phyloP scores from a whole-genome alignment of 2,797 vertebrate genomes.

The Onychomys torridus region DNA sequence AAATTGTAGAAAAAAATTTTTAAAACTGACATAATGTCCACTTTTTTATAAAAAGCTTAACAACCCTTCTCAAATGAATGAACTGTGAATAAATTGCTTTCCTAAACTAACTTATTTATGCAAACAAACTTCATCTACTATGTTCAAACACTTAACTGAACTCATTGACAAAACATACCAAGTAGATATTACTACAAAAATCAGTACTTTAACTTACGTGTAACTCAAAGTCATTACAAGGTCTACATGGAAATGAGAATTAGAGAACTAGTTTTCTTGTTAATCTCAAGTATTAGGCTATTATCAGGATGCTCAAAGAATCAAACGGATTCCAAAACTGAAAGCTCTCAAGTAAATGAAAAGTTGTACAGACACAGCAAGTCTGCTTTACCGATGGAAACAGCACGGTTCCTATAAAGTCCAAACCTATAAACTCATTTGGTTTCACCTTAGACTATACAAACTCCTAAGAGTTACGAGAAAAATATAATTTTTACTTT shows the following conservation, averaged over 20 bases:
- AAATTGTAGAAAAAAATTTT: background rate
- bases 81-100: conserved; percentile 24
- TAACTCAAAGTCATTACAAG: conserved; percentile 30
- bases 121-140: conserved; percentile 57
- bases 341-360: conserved; percentile 55
- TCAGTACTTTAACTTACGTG: conserved; percentile 3
- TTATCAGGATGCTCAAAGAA: conserved; percentile 26
- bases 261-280: conserved; percentile 21
- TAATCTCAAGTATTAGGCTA: conserved; percentile 10
- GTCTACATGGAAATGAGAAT: conserved; percentile 46
- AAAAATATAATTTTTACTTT: background rate
- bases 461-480: background rate
- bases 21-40: background rate
- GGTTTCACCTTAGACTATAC: conserved; percentile 34
- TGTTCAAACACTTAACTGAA: conserved; percentile 21
- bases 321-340: conserved; percentile 35
- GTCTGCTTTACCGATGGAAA: conserved; percentile 54
- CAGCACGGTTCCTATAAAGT: background rate
- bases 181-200: conserved; percentile 31
- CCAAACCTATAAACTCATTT: conserved; percentile 33
- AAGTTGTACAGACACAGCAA: background rate
- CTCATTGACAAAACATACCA: conserved; percentile 43
- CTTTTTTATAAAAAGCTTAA: conserved; percentile 12
- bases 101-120: background rate
- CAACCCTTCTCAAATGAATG: conserved; percentile 33